Evolutionary conservation across 2,113 vertebrate genomes (phyloP).

Genomic region (Electrona antarctica): DNA sequence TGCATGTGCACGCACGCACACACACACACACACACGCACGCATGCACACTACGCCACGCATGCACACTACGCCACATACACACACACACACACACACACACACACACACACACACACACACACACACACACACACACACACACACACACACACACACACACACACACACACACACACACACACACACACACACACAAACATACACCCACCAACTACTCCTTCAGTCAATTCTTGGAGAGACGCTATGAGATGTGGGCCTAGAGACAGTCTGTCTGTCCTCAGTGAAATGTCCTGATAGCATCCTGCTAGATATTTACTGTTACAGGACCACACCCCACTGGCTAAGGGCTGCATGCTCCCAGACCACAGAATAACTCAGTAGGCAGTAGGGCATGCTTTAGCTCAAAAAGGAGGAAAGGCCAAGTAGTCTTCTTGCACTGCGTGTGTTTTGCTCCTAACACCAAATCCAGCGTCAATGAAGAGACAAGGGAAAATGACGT

Average conservation of each 20-base stretch:
- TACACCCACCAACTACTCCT: not conserved
- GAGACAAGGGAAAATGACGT: slow-evolving; percentile 38
- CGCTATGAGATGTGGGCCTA: not conserved
- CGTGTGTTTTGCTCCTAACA: slow-evolving; percentile 8
- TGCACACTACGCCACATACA: not conserved
- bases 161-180: not conserved
- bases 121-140: not conserved
- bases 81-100: slow-evolving; percentile 2
- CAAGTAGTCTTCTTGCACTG: slow-evolving; percentile 29
- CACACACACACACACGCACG: not conserved
- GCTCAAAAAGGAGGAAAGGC: slow-evolving; percentile 26
- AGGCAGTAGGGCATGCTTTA: not conserved
- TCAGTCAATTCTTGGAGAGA: not conserved
- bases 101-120: slow-evolving; percentile 7
- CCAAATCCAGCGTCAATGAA: slow-evolving; percentile 1
- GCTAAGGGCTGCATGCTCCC: not conserved
- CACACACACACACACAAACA: not conserved
- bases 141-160: slow-evolving; percentile 19
- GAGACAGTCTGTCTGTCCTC: not conserved
- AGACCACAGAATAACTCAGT: slow-evolving; percentile 1
- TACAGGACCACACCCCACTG: not conserved
- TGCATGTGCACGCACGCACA: not conserved
- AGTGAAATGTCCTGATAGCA: not conserved
- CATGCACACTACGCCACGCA: no score
- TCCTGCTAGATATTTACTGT: not conserved